Percentiles rank a stretch among this genome's conserved stretches.
phyloP scores from a whole-genome alignment of 1,140 invertebrate species.

The Drosophila bipectinata region DNA sequence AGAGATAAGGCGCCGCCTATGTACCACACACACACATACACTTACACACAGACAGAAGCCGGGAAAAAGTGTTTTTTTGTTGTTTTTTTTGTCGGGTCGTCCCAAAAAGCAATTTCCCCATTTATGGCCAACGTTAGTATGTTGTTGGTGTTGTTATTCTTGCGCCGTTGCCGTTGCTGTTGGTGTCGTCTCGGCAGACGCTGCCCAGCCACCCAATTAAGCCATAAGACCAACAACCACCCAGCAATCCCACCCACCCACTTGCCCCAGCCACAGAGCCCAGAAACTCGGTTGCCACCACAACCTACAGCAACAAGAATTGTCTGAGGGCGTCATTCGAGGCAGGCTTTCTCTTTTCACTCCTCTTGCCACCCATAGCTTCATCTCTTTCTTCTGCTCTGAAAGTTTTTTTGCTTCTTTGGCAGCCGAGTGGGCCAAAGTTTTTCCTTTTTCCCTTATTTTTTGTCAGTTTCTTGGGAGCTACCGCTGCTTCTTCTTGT shows the following conservation, averaged over 20 bases:
- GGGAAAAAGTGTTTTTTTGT: constrained; percentile 44
- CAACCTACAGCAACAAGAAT: constrained; percentile 81
- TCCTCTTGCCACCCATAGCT: not conserved
- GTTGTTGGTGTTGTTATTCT: constrained; percentile 7
- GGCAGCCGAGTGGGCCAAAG: constrained; percentile 17
- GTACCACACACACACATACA: constrained; percentile 37
- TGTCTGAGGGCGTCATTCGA: constrained; percentile 67
- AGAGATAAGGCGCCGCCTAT: constrained; percentile 58
- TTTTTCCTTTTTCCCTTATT: constrained; percentile 28
- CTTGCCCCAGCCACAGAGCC: not conserved
- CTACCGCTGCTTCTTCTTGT: constrained; percentile 18
- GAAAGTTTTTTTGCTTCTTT: constrained; percentile 21
- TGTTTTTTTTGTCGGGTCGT: constrained; percentile 32
- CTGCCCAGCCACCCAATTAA: constrained; percentile 81
- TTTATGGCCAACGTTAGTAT: constrained; percentile 47
- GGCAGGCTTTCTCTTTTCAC: constrained; percentile 13
- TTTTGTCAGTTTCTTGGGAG: constrained; percentile 31
- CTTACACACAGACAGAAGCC: constrained; percentile 40
- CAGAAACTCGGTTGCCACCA: constrained; percentile 47
- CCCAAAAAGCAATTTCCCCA: constrained; percentile 72
- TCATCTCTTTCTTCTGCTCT: not conserved
- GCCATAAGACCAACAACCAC: constrained; percentile 68
- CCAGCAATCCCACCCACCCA: not conserved
- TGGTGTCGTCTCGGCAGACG: constrained; percentile 68
- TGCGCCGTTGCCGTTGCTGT: constrained; percentile 20